phyloP scores from a whole-genome alignment of 2,113 vertebrate genomes.

The Herpailurus yagouaroundi region DNA sequence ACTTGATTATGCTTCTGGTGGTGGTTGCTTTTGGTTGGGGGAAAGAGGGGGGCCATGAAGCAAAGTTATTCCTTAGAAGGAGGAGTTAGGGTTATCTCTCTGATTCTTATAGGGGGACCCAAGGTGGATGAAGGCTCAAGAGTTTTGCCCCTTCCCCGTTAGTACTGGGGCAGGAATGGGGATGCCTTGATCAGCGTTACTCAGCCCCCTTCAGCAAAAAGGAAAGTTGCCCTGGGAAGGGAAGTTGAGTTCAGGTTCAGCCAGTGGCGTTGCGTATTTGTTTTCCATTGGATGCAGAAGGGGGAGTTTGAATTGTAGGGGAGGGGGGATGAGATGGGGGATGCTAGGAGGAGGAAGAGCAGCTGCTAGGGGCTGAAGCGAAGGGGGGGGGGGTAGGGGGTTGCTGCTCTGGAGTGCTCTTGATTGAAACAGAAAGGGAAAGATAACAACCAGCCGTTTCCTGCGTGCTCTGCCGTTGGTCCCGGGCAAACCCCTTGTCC shows the following conservation, averaged over 20 bases:
- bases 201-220: slow-evolving; percentile 1
- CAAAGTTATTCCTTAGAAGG: slow-evolving; percentile 57
- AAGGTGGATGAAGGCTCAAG: slow-evolving; percentile 1
- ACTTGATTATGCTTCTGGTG: slow-evolving; percentile 1
- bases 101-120: neutral
- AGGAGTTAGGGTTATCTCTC: neutral
- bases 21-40: slow-evolving; percentile 48
- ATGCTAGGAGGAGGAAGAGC: slow-evolving; percentile 66
- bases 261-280: slow-evolving; percentile 65
- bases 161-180: neutral
- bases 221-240: slow-evolving; percentile 68
- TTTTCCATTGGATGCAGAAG: slow-evolving; percentile 69
- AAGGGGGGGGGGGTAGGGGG: slow-evolving; percentile 48
- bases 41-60: slow-evolving; percentile 2
- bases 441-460: slow-evolving; percentile 79
- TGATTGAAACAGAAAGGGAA: slow-evolving; percentile 84
- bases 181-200: neutral
- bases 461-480: slow-evolving; percentile 71
- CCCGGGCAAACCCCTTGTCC: slow-evolving; percentile 74
- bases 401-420: slow-evolving; percentile 66
- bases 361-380: slow-evolving; percentile 67
- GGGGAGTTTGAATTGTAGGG: slow-evolving; percentile 52
- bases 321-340: slow-evolving; percentile 17
- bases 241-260: slow-evolving; percentile 74
- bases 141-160: neutral